These are phyloP conservation scores for Orthosia cruda DNA, from an alignment of 2,888 invertebrate genomes.

Conservation along the genomic window DNA sequence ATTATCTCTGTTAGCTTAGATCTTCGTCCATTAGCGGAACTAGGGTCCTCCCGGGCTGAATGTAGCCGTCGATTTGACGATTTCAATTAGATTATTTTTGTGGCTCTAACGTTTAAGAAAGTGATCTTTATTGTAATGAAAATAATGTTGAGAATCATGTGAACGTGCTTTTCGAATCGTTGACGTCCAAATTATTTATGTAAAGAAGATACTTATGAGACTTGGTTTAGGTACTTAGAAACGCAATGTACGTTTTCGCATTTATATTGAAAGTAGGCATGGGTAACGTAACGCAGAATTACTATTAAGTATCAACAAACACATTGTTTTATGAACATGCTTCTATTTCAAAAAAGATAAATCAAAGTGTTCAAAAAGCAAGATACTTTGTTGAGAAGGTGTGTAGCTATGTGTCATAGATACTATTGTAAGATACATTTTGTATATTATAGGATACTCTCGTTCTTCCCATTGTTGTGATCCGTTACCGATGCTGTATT, in stretches of 20 bases:
- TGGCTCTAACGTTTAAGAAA: constrained; percentile 55
- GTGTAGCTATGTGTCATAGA: not conserved
- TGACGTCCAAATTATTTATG: constrained; percentile 71
- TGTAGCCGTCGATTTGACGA: constrained; percentile 56
- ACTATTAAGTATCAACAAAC: not conserved
- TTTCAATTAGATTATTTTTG: constrained; percentile 63
- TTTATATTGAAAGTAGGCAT: constrained; percentile 29
- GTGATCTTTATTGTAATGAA: constrained; percentile 43
- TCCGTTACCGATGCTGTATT: constrained; percentile 46
- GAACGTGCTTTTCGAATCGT: constrained; percentile 63
- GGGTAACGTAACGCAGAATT: constrained; percentile 35
- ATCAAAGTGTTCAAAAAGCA: constrained; percentile 20
- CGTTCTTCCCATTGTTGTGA: not conserved
- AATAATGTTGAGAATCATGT: constrained; percentile 56
- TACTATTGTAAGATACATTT: constrained; percentile 19
- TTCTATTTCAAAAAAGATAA: constrained; percentile 17
- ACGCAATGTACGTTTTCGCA: constrained; percentile 42
- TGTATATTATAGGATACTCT: not conserved
- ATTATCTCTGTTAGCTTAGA: constrained; percentile 45
- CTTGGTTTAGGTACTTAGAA: constrained; percentile 55
- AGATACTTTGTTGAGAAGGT: constrained; percentile 1
- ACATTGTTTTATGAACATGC: constrained; percentile 2
- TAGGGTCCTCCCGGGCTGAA: constrained; percentile 50
- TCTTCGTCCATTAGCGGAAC: constrained; percentile 71
- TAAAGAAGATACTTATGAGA: constrained; percentile 64